Evolutionary conservation across 1,140 invertebrate genomes (phyloP), one percentile per base, ranked within the genome.

Genomic region (Drosophila eugracilis): DNA sequence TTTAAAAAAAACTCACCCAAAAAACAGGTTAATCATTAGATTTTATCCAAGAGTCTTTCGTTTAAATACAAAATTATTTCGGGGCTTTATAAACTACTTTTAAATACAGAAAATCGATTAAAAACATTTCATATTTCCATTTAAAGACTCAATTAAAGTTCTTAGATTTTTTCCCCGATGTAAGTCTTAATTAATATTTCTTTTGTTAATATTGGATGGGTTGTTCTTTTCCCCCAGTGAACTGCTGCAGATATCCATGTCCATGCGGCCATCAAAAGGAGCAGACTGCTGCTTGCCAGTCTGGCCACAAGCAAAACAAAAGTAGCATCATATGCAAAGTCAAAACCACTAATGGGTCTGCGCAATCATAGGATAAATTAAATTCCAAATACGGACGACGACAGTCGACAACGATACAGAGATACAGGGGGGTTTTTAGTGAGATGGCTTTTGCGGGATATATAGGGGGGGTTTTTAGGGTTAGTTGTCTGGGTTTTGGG

Each of bases 281-380:
- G 72, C 48, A 67, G 67, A 71, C 55, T 70, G 32, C 70, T 66
- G 58, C 63, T 49, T 44, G 44, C 22, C 50, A 39, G 60, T 39
- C 39, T 73, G 37, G 62, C 78, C 58, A 71, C 58, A 73, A 63
- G 73, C 72, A 75, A 86, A 88, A 88, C 83, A 86, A 88, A 88
- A 88, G 83, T 89, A 72, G 83, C 83, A 88, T 88, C 83, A 88
- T 88, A 88, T 88, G 83, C 83, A 88, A 88, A 88, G 83, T 88
- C 84, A 89, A 88, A 88, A 88, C 83, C 84, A 88, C 83, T 89
- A 88, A 88, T 88, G 83, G 83, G 83, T 88, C 84, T 88, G 83
- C 83, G 83, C 83, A 88, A 88, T 88, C 83, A 88, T 88, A 88
- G 83, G 84, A 88, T 88, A 88, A 88, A 88, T 88, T 88, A 88